phyloP scores from a whole-genome alignment of 1,140 invertebrate genomes.

The Scaptomyza hsui region DNA sequence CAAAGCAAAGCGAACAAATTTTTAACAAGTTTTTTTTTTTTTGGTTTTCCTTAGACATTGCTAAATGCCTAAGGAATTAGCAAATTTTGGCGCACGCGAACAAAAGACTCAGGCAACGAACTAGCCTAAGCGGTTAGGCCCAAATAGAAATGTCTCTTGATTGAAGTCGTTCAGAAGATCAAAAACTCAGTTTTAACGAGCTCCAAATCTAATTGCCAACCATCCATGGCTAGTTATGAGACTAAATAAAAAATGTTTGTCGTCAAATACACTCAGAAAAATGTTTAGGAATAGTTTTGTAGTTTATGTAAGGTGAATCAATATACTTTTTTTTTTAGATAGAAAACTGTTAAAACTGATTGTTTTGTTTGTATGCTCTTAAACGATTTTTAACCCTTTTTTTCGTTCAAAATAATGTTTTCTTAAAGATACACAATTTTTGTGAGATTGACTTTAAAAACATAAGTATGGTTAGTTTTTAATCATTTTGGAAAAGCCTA shows the following conservation, averaged over 20 bases:
- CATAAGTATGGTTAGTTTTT: too few species aligned
- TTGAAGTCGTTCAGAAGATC: slow-evolving; percentile 4
- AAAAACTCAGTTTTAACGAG: slow-evolving; percentile 1
- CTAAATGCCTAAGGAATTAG: slow-evolving; percentile 66
- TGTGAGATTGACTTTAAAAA: too few species aligned
- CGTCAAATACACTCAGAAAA: not conserved
- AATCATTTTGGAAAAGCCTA: too few species aligned
- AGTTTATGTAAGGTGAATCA: too few species aligned
- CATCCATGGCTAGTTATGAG: not conserved
- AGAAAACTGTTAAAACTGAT: too few species aligned
- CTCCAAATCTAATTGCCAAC: not conserved
- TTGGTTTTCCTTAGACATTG: slow-evolving; percentile 35
- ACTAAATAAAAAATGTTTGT: not conserved
- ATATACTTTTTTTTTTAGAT: too few species aligned
- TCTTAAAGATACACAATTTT: too few species aligned
- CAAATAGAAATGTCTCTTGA: slow-evolving; percentile 10
- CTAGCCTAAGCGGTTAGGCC: slow-evolving; percentile 17
- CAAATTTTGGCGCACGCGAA: slow-evolving; percentile 60
- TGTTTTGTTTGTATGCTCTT: too few species aligned
- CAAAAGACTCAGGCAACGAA: slow-evolving; percentile 56
- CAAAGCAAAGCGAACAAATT: slow-evolving; percentile 69
- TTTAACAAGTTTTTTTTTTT: slow-evolving; percentile 65
- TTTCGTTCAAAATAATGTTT: too few species aligned
- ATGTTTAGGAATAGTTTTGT: too few species aligned
- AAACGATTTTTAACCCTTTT: too few species aligned